Conservation (phyloP, 2,113 vertebrate genomes). For the Osmerus mordax region DNA sequence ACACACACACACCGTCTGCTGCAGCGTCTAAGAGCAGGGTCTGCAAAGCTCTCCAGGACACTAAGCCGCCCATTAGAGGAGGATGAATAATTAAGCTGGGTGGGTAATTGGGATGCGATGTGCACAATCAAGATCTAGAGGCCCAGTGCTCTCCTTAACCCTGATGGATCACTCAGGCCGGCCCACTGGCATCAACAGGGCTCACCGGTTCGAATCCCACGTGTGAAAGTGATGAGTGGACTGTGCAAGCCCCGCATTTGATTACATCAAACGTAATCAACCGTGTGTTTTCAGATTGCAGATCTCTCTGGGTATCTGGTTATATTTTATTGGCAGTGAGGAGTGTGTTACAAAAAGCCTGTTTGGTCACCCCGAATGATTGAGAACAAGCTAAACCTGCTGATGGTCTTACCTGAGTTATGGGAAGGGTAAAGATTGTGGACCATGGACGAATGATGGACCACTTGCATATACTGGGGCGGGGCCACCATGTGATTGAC, state of each 20-base stretch:
- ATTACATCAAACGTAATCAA: no score
- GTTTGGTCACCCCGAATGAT: no score
- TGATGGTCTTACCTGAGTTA: slow-evolving; percentile 73
- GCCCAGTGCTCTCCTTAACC: slow-evolving; percentile 36
- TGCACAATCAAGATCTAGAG: slow-evolving; percentile 49
- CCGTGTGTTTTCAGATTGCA: no score
- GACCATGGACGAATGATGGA: slow-evolving; percentile 74
- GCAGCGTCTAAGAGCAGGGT: slow-evolving; percentile 29
- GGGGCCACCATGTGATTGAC: slow-evolving; percentile 80
- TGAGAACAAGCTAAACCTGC: no score
- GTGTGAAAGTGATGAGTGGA: no score
- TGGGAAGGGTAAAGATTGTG: slow-evolving; percentile 64
- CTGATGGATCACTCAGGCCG: slow-evolving; percentile 21
- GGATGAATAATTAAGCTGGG: slow-evolving; percentile 60
- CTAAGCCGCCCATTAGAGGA: slow-evolving; percentile 58
- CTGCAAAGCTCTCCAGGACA: slow-evolving; percentile 57
- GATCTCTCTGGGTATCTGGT: neutral
- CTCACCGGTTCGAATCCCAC: no score
- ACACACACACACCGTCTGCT: neutral
- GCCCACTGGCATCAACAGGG: no score
- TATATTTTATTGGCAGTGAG: no score
- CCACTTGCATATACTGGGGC: slow-evolving; percentile 85
- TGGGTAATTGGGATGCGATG: slow-evolving; percentile 5
- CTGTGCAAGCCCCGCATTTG: no score
- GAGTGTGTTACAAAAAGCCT: no score